Evolutionary conservation across 1,140 invertebrate genomes (phyloP).

Genomic region (Trichoplusia ni): DNA sequence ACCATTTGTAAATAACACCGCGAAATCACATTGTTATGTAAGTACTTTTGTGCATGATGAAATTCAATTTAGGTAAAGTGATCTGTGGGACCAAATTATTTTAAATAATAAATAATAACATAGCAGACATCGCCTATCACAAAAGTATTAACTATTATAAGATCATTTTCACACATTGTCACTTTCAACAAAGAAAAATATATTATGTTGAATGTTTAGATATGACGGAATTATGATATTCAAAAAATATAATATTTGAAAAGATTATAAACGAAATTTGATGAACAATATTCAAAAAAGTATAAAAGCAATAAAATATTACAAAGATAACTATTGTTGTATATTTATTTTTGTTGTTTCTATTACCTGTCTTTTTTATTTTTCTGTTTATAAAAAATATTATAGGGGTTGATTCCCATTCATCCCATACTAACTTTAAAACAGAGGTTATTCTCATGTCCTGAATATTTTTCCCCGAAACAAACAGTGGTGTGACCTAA

Average conservation of each 20-base stretch:
- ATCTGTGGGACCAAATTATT: conserved; percentile 23
- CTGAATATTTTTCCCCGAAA: too few relatives aligned
- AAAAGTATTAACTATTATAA: conserved; percentile 24
- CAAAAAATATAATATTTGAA: background rate
- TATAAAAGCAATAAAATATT: conserved; percentile 29
- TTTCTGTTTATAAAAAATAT: too few relatives aligned
- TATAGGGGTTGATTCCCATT: too few relatives aligned
- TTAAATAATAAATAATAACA: background rate
- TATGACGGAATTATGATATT: too few relatives aligned
- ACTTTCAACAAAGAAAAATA: too few relatives aligned
- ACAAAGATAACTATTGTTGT: background rate
- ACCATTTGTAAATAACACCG: conserved; percentile 19
- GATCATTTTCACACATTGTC: conserved; percentile 15
- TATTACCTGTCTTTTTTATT: background rate
- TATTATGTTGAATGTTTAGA: too few relatives aligned
- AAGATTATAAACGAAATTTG: conserved; percentile 23
- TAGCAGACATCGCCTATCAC: background rate
- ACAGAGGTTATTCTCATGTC: too few relatives aligned
- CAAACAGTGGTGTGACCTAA: too few relatives aligned
- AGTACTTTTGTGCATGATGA: conserved; percentile 8
- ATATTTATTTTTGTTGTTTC: background rate
- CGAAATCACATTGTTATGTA: conserved; percentile 12
- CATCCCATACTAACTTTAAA: too few relatives aligned
- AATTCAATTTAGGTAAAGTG: conserved; percentile 5
- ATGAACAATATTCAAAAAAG: conserved; percentile 18